These are phyloP conservation scores for Alethe diademata DNA, from an alignment of 2,113 vertebrate genomes.

Conservation along the genomic window DNA sequence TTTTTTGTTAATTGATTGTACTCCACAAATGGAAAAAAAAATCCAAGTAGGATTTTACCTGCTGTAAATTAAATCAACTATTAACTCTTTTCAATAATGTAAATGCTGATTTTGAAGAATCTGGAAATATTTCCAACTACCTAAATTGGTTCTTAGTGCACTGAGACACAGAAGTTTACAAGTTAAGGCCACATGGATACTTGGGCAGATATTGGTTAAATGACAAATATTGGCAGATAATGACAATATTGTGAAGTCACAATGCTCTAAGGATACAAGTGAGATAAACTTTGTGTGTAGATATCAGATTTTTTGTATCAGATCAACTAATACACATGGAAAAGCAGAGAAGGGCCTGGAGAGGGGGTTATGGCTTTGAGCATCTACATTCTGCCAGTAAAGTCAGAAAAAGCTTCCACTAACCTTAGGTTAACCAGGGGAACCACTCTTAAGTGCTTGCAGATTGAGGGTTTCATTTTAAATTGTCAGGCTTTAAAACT, in stretches of 20 bases:
- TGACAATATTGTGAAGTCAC: not conserved
- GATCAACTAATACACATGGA: not conserved
- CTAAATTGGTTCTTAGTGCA: constrained; percentile 25
- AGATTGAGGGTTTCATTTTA: not conserved
- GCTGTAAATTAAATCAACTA: constrained; percentile 33
- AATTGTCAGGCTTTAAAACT: not conserved
- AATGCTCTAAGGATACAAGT: not conserved
- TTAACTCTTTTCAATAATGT: constrained; percentile 61
- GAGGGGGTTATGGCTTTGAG: not conserved
- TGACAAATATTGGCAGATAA: not conserved
- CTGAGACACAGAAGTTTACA: not conserved
- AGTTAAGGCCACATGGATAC: not conserved
- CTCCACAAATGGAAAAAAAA: constrained; percentile 29
- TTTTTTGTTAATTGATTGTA: constrained; percentile 25
- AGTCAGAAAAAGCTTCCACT: not conserved
- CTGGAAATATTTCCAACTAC: constrained; percentile 46
- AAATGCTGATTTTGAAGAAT: constrained; percentile 66
- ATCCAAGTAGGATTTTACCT: constrained; percentile 33
- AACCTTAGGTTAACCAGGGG: not conserved
- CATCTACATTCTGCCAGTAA: not conserved
- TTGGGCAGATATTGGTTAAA: not conserved
- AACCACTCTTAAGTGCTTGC: not conserved
- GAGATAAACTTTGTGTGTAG: not conserved
- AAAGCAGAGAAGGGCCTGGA: not conserved
- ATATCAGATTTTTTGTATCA: not conserved